A percentile compares a stretch with the other conserved stretches of the same genome.
Conservation (phyloP, 2,888 invertebrate genomes). For the Clivina fossor region DNA sequence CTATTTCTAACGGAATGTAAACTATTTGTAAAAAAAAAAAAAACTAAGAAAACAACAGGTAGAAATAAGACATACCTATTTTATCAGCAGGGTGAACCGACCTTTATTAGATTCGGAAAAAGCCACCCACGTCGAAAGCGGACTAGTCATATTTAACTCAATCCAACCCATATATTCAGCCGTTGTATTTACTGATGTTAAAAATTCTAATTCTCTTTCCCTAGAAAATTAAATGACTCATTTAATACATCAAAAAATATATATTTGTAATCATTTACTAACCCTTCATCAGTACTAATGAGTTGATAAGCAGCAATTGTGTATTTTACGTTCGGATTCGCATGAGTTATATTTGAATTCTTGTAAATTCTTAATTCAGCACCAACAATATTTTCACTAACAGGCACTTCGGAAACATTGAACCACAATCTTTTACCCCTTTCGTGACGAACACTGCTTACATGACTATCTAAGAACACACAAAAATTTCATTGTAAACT, state of each 20-base stretch:
- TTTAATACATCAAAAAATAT: background rate
- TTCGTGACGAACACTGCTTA: slow-evolving; percentile 77
- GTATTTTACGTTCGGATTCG: slow-evolving; percentile 58
- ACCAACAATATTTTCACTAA: slow-evolving; percentile 78
- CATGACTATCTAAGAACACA: slow-evolving; percentile 80
- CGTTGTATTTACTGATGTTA: slow-evolving; percentile 77
- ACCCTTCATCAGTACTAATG: slow-evolving; percentile 66
- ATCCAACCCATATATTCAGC: slow-evolving; percentile 82
- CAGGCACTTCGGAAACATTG: slow-evolving; percentile 84
- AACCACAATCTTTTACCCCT: slow-evolving; percentile 90
- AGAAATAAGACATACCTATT: slow-evolving; percentile 66
- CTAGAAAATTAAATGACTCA: slow-evolving; percentile 52
- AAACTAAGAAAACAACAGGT: no score
- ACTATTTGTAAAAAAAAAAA: no score
- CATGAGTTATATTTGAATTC: slow-evolving; percentile 57
- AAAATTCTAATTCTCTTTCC: slow-evolving; percentile 70
- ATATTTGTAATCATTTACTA: slow-evolving; percentile 49
- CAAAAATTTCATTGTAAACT: no score
- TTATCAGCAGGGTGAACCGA: slow-evolving; percentile 73
- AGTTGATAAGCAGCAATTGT: slow-evolving; percentile 70
- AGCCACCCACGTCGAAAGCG: slow-evolving; percentile 76
- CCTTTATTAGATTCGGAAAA: slow-evolving; percentile 81
- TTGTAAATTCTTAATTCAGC: slow-evolving; percentile 87
- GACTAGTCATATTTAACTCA: slow-evolving; percentile 79
- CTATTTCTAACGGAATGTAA: no score